Evolutionary conservation across 2,888 invertebrate species (phyloP).

Genomic region (Tetranychus piercei): DNA sequence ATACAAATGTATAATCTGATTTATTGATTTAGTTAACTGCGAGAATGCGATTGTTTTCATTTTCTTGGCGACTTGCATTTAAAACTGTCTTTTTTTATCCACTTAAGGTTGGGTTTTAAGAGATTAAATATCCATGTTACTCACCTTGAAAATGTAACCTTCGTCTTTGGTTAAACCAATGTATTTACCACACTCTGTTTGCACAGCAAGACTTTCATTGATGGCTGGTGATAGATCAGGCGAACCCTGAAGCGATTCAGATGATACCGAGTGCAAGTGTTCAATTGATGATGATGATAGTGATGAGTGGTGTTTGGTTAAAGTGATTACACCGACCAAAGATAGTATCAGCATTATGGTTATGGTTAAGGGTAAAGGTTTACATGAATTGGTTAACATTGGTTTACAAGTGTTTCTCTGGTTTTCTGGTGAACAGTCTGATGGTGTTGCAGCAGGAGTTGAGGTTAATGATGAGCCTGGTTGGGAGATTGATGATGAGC

Average conservation of each 20-base stretch:
- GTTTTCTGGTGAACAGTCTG: background rate
- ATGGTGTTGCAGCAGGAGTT: background rate
- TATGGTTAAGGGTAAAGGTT: background rate
- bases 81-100: no score
- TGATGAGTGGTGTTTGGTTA: background rate
- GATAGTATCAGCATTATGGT: background rate
- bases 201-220: background rate
- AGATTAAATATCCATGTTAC: background rate
- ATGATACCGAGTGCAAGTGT: background rate
- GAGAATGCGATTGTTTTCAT: no score
- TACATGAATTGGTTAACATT: background rate
- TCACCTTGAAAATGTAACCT: background rate
- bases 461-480: background rate
- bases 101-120: no score
- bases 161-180: background rate
- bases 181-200: background rate
- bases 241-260: background rate
- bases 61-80: no score
- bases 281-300: background rate
- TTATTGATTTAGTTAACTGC: no score
- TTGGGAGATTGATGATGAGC: background rate
- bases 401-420: background rate
- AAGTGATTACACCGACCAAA: background rate
- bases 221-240: background rate
- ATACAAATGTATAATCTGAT: no score